These are phyloP conservation scores for Melanargia galathea DNA, from an alignment of 2,888 invertebrate genomes.

Conservation along the genomic window DNA sequence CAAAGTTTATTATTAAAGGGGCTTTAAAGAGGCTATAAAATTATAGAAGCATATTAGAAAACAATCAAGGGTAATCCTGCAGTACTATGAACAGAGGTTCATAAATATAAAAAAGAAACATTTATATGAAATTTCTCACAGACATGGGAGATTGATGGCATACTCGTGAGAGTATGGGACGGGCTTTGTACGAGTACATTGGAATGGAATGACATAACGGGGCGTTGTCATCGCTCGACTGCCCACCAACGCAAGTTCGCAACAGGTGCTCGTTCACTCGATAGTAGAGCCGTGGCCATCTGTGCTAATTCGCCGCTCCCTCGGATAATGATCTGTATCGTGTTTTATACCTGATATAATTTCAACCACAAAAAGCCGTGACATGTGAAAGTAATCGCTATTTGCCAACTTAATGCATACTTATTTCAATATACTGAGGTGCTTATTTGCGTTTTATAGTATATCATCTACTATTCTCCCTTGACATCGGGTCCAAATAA, in stretches of 20 bases:
- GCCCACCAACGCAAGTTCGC: conserved; percentile 49
- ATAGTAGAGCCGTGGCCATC: conserved; percentile 38
- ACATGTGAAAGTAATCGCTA: conserved; percentile 22
- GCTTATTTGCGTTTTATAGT: neutral
- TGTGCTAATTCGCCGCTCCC: conserved; percentile 39
- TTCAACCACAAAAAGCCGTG: conserved; percentile 23
- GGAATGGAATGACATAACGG: conserved; percentile 75
- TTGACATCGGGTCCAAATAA: too few species aligned
- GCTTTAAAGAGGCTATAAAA: conserved; percentile 9
- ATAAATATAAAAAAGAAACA: conserved; percentile 40
- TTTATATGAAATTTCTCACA: conserved; percentile 54
- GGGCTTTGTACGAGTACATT: conserved; percentile 53
- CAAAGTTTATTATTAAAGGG: conserved; percentile 3
- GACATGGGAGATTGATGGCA: conserved; percentile 59
- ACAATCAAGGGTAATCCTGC: conserved; percentile 33
- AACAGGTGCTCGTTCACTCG: conserved; percentile 55
- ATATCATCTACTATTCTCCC: too few species aligned
- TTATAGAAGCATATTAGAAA: conserved; percentile 24
- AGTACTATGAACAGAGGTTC: conserved; percentile 25
- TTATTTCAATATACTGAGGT: conserved; percentile 6
- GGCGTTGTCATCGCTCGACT: conserved; percentile 50
- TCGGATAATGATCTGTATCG: conserved; percentile 29
- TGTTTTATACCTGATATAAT: conserved; percentile 28
- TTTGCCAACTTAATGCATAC: conserved; percentile 13
- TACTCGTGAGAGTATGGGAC: conserved; percentile 70